phyloP scores from a whole-genome alignment of 2,888 invertebrate genomes.

The Tipula helvola region DNA sequence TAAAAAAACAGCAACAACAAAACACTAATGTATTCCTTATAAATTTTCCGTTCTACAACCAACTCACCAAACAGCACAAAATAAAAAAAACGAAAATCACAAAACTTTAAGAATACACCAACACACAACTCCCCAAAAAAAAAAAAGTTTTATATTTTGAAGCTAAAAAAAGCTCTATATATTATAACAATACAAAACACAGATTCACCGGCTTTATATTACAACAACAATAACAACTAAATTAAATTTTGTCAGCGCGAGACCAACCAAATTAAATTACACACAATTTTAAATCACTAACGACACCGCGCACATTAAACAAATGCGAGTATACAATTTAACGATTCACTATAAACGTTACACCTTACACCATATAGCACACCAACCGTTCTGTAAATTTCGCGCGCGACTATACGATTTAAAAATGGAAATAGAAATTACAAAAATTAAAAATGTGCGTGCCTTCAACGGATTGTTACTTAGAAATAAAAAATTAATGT shows the following conservation, averaged over 20 bases:
- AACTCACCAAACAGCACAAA: neutral
- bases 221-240: neutral
- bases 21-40: neutral
- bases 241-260: neutral
- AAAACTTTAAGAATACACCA: neutral
- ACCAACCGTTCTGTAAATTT: neutral
- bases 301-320: neutral
- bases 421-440: neutral
- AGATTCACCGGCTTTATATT: neutral
- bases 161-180: neutral
- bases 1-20: neutral
- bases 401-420: neutral
- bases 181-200: neutral
- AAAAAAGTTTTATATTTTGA: neutral
- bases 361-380: neutral
- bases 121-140: neutral
- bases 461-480: neutral
- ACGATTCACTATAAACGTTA: neutral
- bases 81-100: neutral
- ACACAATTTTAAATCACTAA: neutral
- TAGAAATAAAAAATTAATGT: neutral
- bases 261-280: neutral
- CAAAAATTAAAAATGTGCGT: neutral
- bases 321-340: neutral
- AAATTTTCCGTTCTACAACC: neutral